A percentile compares a stretch with the other conserved stretches of the same genome.
Evolutionary conservation across 2,113 vertebrate genomes (phyloP).

Genomic region (Scomber scombrus): DNA sequence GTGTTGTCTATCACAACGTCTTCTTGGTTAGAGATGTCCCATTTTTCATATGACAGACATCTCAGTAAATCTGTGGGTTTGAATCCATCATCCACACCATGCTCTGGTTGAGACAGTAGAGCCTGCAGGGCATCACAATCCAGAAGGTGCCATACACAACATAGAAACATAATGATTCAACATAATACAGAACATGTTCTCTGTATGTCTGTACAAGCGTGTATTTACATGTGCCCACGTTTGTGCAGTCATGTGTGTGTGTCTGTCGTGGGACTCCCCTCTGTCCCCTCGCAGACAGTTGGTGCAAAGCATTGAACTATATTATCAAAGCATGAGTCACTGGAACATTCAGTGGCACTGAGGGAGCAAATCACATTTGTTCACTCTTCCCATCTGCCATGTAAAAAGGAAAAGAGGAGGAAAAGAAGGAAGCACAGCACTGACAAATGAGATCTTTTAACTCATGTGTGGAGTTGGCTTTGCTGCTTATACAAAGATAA

Average conservation of each 20-base stretch:
- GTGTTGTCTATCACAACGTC: too few relatives aligned
- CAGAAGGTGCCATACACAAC: background rate
- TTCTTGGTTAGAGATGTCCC: too few relatives aligned
- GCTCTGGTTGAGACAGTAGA: background rate
- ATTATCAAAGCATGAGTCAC: slow-evolving; percentile 69
- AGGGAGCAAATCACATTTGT: slow-evolving; percentile 62
- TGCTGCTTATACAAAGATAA: background rate
- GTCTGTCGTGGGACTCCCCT: slow-evolving; percentile 13
- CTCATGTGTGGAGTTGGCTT: background rate
- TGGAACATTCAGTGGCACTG: slow-evolving; percentile 55
- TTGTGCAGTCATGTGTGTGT: slow-evolving; percentile 14
- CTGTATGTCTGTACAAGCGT: background rate
- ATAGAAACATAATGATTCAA: background rate
- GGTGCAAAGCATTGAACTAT: slow-evolving; percentile 47
- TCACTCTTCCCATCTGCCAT: slow-evolving; percentile 68
- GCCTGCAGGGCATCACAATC: background rate
- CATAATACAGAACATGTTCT: background rate
- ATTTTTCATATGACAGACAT: too few relatives aligned
- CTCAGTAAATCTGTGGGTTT: too few relatives aligned
- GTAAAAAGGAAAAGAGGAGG: slow-evolving; percentile 7
- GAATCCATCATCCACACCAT: too few relatives aligned
- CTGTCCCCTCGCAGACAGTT: slow-evolving; percentile 40
- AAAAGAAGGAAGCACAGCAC: background rate
- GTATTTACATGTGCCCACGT: background rate
- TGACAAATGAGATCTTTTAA: background rate